Base-by-base conservation (phyloP, 2,113 vertebrate genomes). In the Platichthys stellatus region DNA sequence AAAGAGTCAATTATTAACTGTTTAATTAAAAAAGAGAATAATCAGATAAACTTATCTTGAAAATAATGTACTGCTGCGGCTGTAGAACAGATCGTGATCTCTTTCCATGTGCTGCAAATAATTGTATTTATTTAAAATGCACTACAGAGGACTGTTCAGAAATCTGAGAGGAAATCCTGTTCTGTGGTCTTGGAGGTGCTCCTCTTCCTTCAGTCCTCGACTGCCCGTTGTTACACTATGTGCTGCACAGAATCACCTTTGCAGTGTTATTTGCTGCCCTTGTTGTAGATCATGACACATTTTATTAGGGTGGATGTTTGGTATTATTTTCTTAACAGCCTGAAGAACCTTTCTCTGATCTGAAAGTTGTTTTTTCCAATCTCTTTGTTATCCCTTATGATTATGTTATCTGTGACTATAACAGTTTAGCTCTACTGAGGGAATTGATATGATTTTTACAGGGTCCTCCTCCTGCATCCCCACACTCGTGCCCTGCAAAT, bases 401-500 rank as follows among this genome's bases (percentile, higher is more conserved):
- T 85, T 66, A 67, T 43, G 63, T 66, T 83, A 62, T 65, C 63
- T 60, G 43, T 57, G 53, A 66, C 72, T 67, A 15, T 67, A 84
- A 76, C 62, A 53, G 40, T 84, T 86, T 76, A 77, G 73, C 68
- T 38, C 53, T 18, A 63, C 59, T 77, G 57, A 24, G 84, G 80
- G 84, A 85, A 61, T 54, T 63, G 74, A 59, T 64, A 8, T 45
- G 28, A 61, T 81, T 89, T 38, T 51, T 66, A 69, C 73, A 45
- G 58, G 62, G 45, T 80, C 72, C 68, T 60, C 56, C 60, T 63
- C 21, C 31, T 69, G 58, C 78, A 66, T 63, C 69, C 58, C 45
- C 62, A 58, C 43, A 21, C 74, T 68, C 69, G 74, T 61, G 72
- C 45, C 58, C 79, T 81, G 80, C 78, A 90, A 93, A 85, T 82